Conservation (phyloP, 2,113 vertebrate genomes). For the Bothrops jararaca region DNA sequence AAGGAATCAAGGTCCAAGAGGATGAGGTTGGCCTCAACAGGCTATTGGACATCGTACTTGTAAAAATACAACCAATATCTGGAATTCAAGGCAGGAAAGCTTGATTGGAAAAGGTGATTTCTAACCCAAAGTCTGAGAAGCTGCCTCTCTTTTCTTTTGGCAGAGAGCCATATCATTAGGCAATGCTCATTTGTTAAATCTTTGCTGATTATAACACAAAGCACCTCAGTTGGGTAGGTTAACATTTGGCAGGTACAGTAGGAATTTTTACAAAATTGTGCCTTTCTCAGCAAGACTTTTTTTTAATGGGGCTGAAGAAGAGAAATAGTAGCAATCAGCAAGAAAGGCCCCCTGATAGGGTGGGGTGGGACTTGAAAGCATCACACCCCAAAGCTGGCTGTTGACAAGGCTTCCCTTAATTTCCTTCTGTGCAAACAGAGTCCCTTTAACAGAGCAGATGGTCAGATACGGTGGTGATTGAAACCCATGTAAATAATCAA, state of each 20-base stretch:
- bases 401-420: background rate
- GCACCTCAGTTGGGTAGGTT: background rate
- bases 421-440: background rate
- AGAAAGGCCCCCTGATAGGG: background rate
- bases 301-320: background rate
- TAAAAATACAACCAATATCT: background rate
- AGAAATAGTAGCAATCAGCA: background rate
- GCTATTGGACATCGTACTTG: background rate
- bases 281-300: background rate
- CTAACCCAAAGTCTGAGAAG: background rate
- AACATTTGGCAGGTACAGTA: background rate
- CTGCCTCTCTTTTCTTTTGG: background rate
- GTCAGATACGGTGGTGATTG: background rate
- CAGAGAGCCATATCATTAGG: background rate
- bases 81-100: background rate
- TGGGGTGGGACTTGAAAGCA: background rate
- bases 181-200: background rate
- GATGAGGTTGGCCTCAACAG: background rate
- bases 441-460: background rate
- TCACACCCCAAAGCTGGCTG: background rate
- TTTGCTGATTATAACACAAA: background rate
- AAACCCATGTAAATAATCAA: background rate
- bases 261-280: background rate
- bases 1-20: background rate
- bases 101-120: background rate